Evolutionary conservation across 2,888 invertebrate species (phyloP).

Genomic region (Melanophora roralis): DNA sequence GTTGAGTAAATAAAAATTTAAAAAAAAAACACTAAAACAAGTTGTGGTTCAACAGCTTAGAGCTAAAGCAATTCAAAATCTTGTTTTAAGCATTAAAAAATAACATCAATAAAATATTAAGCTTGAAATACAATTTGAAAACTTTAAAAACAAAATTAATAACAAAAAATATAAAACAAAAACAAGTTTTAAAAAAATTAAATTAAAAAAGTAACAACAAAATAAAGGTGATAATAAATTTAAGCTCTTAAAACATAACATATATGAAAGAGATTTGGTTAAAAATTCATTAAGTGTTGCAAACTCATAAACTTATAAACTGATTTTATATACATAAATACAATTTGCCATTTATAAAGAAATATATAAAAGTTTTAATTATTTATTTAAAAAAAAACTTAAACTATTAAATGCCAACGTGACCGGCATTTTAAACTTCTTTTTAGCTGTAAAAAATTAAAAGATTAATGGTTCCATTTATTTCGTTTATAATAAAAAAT

Average conservation of each 20-base stretch:
- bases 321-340: too few relatives aligned
- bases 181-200: conserved; percentile 12
- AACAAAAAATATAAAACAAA: background rate
- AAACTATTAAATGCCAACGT: too few relatives aligned
- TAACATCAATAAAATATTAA: conserved; percentile 2
- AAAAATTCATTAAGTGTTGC: too few relatives aligned
- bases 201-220: conserved; percentile 1
- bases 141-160: conserved; percentile 31
- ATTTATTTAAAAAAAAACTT: too few relatives aligned
- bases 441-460: too few relatives aligned
- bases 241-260: too few relatives aligned
- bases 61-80: conserved; percentile 22
- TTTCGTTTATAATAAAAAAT: background rate
- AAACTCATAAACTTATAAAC: too few relatives aligned
- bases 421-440: too few relatives aligned
- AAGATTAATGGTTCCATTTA: too few relatives aligned
- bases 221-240: conserved; percentile 27
- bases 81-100: background rate
- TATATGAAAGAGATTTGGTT: too few relatives aligned
- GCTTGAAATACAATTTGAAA: conserved; percentile 25
- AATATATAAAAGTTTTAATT: too few relatives aligned
- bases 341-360: too few relatives aligned
- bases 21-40: background rate
- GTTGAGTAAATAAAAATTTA: conserved; percentile 29
- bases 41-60: conserved; percentile 32